phyloP scores from a whole-genome alignment of 2,888 invertebrate genomes.

The Eupithecia tripunctaria region DNA sequence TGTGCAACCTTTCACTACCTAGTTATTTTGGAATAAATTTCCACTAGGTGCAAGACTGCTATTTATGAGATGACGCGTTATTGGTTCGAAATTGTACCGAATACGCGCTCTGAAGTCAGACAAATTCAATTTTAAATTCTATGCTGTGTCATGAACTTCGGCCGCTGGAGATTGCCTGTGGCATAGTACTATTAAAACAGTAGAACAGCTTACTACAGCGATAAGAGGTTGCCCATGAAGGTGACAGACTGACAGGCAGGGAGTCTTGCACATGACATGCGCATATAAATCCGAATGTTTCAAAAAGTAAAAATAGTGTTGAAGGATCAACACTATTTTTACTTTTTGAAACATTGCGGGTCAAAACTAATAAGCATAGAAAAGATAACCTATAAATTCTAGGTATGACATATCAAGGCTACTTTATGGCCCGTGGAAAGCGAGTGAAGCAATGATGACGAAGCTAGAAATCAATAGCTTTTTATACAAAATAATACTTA shows the following conservation, averaged over 20 bases:
- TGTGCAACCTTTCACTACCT: neutral
- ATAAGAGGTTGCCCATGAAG: neutral
- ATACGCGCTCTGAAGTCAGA: slow-evolving; percentile 19
- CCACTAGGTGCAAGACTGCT: neutral
- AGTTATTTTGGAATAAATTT: neutral
- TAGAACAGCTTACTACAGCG: neutral
- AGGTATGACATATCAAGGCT: too few relatives aligned
- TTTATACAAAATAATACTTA: too few relatives aligned
- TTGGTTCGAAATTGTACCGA: slow-evolving; percentile 1
- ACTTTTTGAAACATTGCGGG: too few relatives aligned
- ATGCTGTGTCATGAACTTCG: slow-evolving; percentile 36
- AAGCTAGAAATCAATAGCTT: too few relatives aligned
- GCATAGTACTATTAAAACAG: neutral
- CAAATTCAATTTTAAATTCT: slow-evolving; percentile 43
- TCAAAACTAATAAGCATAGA: too few relatives aligned
- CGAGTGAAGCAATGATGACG: too few relatives aligned
- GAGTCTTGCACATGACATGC: neutral
- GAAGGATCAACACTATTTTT: too few relatives aligned
- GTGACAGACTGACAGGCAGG: neutral
- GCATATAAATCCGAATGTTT: neutral
- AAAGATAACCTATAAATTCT: too few relatives aligned
- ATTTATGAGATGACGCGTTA: slow-evolving; percentile 1
- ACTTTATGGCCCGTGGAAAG: too few relatives aligned
- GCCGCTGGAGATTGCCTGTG: slow-evolving; percentile 32
- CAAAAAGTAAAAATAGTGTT: too few relatives aligned